These are phyloP conservation scores for Cephus nigrinus DNA, from an alignment of 2,888 invertebrate species.

Conservation along the genomic window DNA sequence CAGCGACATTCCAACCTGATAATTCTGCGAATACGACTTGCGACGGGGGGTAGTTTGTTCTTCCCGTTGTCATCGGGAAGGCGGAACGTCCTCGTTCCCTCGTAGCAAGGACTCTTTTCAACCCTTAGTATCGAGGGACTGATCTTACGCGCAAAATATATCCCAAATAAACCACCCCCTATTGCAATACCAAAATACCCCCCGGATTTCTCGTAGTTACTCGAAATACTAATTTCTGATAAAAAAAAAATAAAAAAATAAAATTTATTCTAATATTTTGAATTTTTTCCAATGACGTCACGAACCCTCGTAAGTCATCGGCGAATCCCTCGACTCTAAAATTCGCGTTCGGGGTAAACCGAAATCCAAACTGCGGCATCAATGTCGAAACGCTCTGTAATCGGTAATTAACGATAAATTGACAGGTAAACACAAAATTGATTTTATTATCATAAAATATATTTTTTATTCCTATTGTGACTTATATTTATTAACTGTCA, in stretches of 20 bases:
- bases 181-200: background rate
- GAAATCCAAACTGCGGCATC: background rate
- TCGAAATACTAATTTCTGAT: background rate
- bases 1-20: conserved; percentile 60
- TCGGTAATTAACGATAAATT: conserved; percentile 47
- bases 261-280: background rate
- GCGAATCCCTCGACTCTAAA: conserved; percentile 40
- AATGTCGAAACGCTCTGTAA: background rate
- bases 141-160: background rate
- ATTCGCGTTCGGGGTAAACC: conserved; percentile 42
- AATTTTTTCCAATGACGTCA: background rate
- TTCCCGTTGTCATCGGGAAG: conserved; percentile 6
- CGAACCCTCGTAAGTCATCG: background rate
- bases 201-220: background rate
- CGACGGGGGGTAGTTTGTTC: conserved; percentile 9
- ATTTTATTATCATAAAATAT: conserved; percentile 32
- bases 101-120: background rate
- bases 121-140: background rate
- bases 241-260: background rate
- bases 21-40: conserved; percentile 46
- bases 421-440: conserved; percentile 51
- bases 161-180: background rate
- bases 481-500: background rate
- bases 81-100: background rate
- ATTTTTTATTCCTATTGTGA: background rate